A percentile compares a stretch with the other conserved stretches of the same genome.
These are phyloP conservation scores for Hystrix brachyura DNA, from an alignment of 2,113 vertebrate species.

Conservation along the genomic window DNA sequence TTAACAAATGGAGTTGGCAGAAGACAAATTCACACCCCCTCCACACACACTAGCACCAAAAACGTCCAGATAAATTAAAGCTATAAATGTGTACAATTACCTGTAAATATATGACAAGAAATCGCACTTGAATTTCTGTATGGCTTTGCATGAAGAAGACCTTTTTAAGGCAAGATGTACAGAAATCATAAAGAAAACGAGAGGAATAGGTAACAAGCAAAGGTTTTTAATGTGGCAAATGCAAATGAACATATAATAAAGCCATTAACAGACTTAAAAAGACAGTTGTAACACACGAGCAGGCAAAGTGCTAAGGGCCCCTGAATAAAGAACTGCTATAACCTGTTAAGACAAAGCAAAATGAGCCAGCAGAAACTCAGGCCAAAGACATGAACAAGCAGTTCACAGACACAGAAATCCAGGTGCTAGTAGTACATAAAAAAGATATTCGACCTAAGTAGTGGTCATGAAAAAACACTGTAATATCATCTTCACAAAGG, in stretches of 20 bases:
- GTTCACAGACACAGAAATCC: not conserved
- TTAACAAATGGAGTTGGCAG: slow-evolving; percentile 32
- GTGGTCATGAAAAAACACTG: not conserved
- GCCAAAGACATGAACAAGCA: not conserved
- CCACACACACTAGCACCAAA: not conserved
- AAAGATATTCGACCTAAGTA: not conserved
- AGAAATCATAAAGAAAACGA: slow-evolving; percentile 18
- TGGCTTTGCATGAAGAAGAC: not conserved
- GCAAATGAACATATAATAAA: not conserved
- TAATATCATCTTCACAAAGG: not conserved
- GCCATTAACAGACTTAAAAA: not conserved
- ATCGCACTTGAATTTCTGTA: not conserved
- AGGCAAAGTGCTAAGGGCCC: not conserved
- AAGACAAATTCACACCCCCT: not conserved
- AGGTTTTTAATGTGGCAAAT: not conserved
- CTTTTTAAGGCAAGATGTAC: not conserved
- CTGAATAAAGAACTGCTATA: not conserved
- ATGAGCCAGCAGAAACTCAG: not conserved
- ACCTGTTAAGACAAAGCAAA: not conserved
- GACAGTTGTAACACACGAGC: not conserved
- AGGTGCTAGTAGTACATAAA: not conserved
- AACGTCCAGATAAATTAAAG: not conserved
- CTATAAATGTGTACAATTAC: not conserved
- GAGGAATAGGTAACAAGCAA: not conserved
- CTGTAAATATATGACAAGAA: slow-evolving; percentile 1